phyloP scores from a whole-genome alignment of 2,113 vertebrate species.

The Coturnix japonica region DNA sequence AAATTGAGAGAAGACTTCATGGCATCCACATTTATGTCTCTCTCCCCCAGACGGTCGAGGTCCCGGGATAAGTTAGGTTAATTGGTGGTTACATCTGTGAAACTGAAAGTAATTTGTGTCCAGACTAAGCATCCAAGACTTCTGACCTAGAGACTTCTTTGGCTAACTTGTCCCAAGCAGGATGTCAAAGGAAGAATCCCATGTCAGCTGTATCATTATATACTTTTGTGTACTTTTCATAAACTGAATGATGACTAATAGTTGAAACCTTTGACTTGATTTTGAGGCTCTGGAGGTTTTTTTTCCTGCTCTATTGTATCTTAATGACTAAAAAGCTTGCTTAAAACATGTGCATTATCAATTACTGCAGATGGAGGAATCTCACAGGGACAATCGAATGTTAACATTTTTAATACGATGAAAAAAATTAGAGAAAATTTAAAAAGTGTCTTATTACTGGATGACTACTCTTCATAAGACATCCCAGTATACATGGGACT shows the following conservation, averaged over 20 bases:
- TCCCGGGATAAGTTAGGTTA: too few relatives aligned
- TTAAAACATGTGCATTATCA: neutral
- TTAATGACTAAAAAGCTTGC: neutral
- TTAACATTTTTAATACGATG: neutral
- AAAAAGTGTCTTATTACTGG: neutral
- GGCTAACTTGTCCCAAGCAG: neutral
- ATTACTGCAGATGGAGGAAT: neutral
- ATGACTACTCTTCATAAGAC: neutral
- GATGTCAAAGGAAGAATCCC: neutral
- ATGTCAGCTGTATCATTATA: too few relatives aligned
- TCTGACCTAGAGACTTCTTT: neutral
- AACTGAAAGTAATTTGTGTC: neutral
- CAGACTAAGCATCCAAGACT: neutral
- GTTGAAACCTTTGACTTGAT: neutral
- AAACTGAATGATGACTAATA: neutral
- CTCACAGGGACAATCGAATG: neutral
- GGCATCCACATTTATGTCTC: too few relatives aligned
- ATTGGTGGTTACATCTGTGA: too few relatives aligned
- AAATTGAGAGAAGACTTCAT: too few relatives aligned
- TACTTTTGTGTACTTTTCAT: neutral
- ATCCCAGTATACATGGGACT: rapidly evolving
- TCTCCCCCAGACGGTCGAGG: too few relatives aligned
- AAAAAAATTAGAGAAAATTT: neutral
- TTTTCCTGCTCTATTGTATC: neutral
- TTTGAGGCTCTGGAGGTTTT: neutral